Base-by-base conservation (phyloP, 2,888 invertebrate genomes). In the Sympetrum striolatum region DNA sequence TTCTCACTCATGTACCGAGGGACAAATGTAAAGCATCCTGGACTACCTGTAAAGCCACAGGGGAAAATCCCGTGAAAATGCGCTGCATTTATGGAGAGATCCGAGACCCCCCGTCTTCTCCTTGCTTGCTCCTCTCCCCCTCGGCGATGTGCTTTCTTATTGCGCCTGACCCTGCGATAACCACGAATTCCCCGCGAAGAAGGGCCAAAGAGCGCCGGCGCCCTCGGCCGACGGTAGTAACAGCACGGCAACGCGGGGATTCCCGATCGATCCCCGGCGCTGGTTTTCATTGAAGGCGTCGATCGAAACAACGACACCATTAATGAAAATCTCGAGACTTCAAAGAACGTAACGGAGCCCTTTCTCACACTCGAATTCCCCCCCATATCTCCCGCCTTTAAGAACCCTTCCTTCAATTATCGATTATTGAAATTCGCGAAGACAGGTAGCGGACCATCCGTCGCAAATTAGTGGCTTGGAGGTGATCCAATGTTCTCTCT, bases 221-320 rank as follows among this genome's bases (percentile, higher is more conserved):
- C 86, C 64, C 37, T 60, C 31, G 60, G 64, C 12, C n/a, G 58
- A 58, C 82, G 35, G 58, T 58, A 31, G 58, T 25, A 25, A 53
- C 81, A 31, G 81, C 53, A 82, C 58, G 82, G 58, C 31, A 82
- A 53, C 86, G 86, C 39, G 86, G 60, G 60, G 92, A 94, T 91
- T 93, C 94, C 92, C 93, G 93, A 94, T 94, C 94, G 92, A 93
- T 94, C 94, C 92, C 94, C 73, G 90, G 25, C 25, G 25, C 37
- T 58, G 48, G 39, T 58, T 31, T 81, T 53, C 90, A 79, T 80
- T 80, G 90, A 80, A 90, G 90, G 80, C 80, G 80, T 73, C 90
- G 73, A 39, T 90, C 90, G 90, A 86, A 80, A 80, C 80, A 35
- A 80, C 90, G 86, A 86, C 86, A 86, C 86, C 86, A 86, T 86